phyloP scores from a whole-genome alignment of 2,888 invertebrate species.

The Argyresthia goedartella region DNA sequence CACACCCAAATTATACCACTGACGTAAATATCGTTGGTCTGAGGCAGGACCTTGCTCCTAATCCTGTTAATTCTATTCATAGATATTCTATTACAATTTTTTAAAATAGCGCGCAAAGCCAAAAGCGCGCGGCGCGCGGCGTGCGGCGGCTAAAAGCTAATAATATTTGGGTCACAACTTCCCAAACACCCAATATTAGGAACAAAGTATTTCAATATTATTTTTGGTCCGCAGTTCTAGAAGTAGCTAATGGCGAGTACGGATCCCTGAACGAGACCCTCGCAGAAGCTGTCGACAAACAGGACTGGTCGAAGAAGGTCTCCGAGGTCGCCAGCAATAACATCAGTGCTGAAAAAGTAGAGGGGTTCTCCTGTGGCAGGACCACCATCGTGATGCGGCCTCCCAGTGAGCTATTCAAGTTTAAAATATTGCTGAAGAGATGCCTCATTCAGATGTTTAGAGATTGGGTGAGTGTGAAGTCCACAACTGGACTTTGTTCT shows the following conservation, averaged over 20 bases:
- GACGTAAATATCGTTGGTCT: too few species aligned
- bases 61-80: too few species aligned
- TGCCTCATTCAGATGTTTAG: slow-evolving; percentile 77
- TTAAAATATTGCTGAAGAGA: slow-evolving; percentile 75
- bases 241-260: slow-evolving; percentile 89
- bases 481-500: too few species aligned
- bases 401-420: slow-evolving; percentile 78
- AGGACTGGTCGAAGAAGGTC: slow-evolving; percentile 50
- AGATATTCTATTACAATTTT: too few species aligned
- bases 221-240: slow-evolving; percentile 75
- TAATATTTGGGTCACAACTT: too few species aligned
- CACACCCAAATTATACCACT: too few species aligned
- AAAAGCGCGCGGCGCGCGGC: too few species aligned
- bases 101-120: too few species aligned
- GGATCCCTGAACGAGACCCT: slow-evolving; percentile 82
- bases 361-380: slow-evolving; percentile 29
- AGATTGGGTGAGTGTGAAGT: slow-evolving; percentile 82
- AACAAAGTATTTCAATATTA: too few species aligned
- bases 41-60: too few species aligned
- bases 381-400: slow-evolving; percentile 47
- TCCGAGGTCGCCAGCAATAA: slow-evolving; percentile 10
- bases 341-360: slow-evolving; percentile 6
- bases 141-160: too few species aligned
- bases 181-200: too few species aligned
- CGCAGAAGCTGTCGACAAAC: slow-evolving; percentile 64